Evolutionary conservation across 2,797 vertebrate species (phyloP).

Genomic region (Corythornis leucogaster): DNA sequence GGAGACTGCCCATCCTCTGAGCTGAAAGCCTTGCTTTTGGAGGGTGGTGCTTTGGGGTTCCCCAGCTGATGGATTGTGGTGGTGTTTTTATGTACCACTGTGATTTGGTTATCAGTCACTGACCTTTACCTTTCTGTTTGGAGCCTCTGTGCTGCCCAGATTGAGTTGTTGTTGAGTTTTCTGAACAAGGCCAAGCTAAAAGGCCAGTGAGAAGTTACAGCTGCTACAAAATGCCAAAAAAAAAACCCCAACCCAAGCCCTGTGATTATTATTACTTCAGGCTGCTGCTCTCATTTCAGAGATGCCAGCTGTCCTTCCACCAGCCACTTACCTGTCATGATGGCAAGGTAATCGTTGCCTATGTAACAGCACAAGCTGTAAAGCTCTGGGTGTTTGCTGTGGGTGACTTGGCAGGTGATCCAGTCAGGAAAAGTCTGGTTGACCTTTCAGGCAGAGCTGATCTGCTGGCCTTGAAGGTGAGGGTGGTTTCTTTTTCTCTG

Average conservation of each 20-base stretch:
- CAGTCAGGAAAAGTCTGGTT: not conserved
- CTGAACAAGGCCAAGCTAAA: not conserved
- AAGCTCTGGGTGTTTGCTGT: not conserved
- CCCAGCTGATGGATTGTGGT: not conserved
- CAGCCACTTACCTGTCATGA: not conserved
- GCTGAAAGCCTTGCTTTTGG: not conserved
- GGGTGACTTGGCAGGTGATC: not conserved
- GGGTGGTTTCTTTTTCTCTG: not conserved
- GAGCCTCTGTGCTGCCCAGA: not conserved
- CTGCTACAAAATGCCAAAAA: not conserved
- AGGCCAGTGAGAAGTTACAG: not conserved
- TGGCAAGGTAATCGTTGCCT: not conserved
- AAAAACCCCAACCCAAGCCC: too few relatives aligned
- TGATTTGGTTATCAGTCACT: not conserved
- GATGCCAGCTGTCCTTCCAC: not conserved
- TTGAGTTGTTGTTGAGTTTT: not conserved
- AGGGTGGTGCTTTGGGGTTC: not conserved
- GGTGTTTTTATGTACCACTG: not conserved
- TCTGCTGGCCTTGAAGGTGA: not conserved
- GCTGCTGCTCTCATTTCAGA: not conserved
- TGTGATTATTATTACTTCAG: not conserved
- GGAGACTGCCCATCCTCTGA: not conserved
- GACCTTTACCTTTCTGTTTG: constrained; percentile 4
- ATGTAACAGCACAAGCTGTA: fast-evolving
- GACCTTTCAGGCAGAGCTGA: not conserved